Evolutionary conservation across 30 jellyfish, hydroid and myxozoan genomes (phyloP).

Genomic region (Cassiopea andromeda): DNA sequence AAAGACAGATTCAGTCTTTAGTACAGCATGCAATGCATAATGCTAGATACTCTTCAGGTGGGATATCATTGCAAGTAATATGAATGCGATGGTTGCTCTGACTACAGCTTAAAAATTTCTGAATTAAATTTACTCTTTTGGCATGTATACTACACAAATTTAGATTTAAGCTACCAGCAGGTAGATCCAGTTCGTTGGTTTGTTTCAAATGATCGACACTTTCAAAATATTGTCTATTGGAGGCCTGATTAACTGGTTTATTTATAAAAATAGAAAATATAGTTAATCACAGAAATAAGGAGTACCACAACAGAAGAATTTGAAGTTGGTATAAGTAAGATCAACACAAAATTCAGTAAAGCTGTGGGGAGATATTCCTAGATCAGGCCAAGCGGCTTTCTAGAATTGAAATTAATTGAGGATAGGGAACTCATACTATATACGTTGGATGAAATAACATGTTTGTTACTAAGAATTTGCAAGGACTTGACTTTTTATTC

Average conservation of each 20-base stretch:
- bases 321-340: background rate
- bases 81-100: slow-evolving; percentile 54
- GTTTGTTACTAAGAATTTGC: background rate
- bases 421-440: background rate
- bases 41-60: slow-evolving; percentile 40
- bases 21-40: slow-evolving; percentile 28
- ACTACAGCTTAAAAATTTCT: slow-evolving; percentile 27
- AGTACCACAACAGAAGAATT: background rate
- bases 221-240: background rate
- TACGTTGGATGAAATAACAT: background rate
- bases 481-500: background rate
- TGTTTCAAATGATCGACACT: background rate
- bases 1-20: slow-evolving; percentile 46
- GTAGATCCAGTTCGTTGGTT: background rate
- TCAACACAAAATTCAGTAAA: background rate
- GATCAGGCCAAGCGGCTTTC: background rate
- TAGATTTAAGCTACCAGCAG: background rate
- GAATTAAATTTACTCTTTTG: slow-evolving; percentile 33
- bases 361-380: background rate
- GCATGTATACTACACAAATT: slow-evolving; percentile 32
- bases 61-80: slow-evolving; percentile 48
- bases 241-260: background rate
- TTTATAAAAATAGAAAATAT: background rate
- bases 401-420: background rate
- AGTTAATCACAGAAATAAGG: background rate